A percentile compares a stretch with the other conserved stretches of the same genome.
Evolutionary conservation across 1,140 invertebrate genomes (phyloP).

Genomic region (Sinonovacula constricta): DNA sequence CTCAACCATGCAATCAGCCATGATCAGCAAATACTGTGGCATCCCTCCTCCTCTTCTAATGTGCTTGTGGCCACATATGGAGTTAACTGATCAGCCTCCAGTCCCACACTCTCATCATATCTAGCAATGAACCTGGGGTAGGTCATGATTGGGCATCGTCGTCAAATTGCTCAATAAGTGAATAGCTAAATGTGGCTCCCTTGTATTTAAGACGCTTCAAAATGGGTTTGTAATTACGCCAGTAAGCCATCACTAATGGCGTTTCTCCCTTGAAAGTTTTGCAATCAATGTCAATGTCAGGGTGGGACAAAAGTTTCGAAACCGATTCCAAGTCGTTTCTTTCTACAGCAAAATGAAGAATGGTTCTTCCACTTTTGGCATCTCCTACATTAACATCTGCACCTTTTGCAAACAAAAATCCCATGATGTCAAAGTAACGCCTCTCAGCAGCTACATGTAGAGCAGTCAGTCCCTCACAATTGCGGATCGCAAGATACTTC

Average conservation of each 20-base stretch:
- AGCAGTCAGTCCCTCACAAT: slow-evolving; percentile 89
- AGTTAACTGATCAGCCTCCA: too few species aligned
- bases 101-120: too few species aligned
- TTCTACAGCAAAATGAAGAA: slow-evolving; percentile 62
- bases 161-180: slow-evolving; percentile 63
- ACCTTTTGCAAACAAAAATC: slow-evolving; percentile 48
- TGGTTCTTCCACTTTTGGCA: slow-evolving; percentile 63
- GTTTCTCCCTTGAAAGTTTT: slow-evolving; percentile 56
- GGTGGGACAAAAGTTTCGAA: slow-evolving; percentile 32
- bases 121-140: too few species aligned
- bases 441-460: slow-evolving; percentile 53
- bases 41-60: too few species aligned
- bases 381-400: slow-evolving; percentile 85
- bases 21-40: too few species aligned
- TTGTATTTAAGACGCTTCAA: slow-evolving; percentile 35
- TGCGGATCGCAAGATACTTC: slow-evolving; percentile 83
- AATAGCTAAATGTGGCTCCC: slow-evolving; percentile 49
- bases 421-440: slow-evolving; percentile 23
- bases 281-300: slow-evolving; percentile 53
- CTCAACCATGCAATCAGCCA: too few species aligned
- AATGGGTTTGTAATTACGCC: slow-evolving; percentile 48
- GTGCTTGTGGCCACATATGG: too few species aligned
- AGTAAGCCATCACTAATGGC: slow-evolving; percentile 52
- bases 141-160: too few species aligned
- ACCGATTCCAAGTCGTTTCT: slow-evolving; percentile 42